phyloP scores from a whole-genome alignment of 2,797 vertebrate species.

The Chelmon rostratus region DNA sequence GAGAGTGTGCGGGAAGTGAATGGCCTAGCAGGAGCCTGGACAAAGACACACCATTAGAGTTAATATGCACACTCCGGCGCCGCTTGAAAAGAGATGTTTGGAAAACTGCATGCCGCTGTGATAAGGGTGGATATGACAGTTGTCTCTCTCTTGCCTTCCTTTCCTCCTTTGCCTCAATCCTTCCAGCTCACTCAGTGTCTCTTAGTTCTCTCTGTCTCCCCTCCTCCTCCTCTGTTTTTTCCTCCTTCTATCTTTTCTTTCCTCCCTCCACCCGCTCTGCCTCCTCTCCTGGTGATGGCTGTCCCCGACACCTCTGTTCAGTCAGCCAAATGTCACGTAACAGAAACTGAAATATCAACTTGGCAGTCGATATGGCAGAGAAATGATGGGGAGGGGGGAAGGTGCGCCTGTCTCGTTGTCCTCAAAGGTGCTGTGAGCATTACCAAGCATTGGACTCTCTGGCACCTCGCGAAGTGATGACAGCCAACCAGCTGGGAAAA shows the following conservation, averaged over 20 bases:
- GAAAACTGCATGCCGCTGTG: constrained; percentile 79
- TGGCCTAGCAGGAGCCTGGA: constrained; percentile 57
- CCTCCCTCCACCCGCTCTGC: constrained; percentile 56
- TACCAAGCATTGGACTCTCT: constrained; percentile 52
- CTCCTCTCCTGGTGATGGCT: constrained; percentile 78
- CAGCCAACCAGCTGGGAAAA: constrained; percentile 51
- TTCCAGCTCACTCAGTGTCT: constrained; percentile 55
- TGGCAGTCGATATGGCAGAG: constrained; percentile 79
- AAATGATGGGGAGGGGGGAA: constrained; percentile 71
- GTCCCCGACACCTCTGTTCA: constrained; percentile 83
- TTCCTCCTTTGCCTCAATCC: constrained; percentile 58
- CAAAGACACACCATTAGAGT: constrained; percentile 77
- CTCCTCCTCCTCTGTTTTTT: constrained; percentile 42
- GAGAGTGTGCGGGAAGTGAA: constrained; percentile 54
- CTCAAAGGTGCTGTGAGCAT: constrained; percentile 68
- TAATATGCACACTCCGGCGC: constrained; percentile 78
- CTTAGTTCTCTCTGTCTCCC: constrained; percentile 46
- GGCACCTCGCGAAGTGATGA: constrained; percentile 57
- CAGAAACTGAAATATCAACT: constrained; percentile 85
- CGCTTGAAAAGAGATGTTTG: constrained; percentile 79
- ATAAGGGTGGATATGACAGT: constrained; percentile 82
- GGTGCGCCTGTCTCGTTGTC: constrained; percentile 71
- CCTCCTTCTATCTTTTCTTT: constrained; percentile 50
- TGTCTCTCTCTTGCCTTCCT: constrained; percentile 58
- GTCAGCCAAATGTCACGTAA: constrained; percentile 88